Conservation (phyloP, 2,888 invertebrate genomes). For the Andrena minutula region DNA sequence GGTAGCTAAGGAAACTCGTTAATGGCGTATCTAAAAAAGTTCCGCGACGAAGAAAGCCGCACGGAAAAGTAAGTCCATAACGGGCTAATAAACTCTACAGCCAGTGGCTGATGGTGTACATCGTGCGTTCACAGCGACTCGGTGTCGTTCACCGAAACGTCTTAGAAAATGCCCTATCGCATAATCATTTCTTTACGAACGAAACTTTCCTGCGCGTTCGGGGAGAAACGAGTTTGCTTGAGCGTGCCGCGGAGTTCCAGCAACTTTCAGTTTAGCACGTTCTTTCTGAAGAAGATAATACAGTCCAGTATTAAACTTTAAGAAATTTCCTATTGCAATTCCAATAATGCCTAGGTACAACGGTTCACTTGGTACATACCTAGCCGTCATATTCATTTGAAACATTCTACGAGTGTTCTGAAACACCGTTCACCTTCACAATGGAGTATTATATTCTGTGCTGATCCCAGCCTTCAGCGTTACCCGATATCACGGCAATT, state of each 20-base stretch:
- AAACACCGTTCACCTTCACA: too few relatives aligned
- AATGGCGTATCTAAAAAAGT: constrained; percentile 56
- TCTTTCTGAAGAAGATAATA: neutral
- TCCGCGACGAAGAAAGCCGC: constrained; percentile 23
- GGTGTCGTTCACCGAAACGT: neutral
- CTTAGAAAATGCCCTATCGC: neutral
- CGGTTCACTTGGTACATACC: neutral
- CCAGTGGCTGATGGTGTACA: neutral
- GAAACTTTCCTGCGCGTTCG: neutral
- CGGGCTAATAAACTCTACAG: constrained; percentile 48
- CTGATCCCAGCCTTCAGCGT: too few relatives aligned
- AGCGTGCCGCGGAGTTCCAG: neutral
- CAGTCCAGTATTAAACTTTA: neutral
- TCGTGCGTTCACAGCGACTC: neutral
- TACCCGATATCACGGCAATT: too few relatives aligned
- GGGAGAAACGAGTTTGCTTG: neutral
- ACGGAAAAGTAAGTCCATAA: constrained; percentile 34
- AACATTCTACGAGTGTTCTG: too few relatives aligned
- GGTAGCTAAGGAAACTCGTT: constrained; percentile 55
- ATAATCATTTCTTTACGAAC: neutral
- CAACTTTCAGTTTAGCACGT: neutral
- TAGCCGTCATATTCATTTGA: too few relatives aligned
- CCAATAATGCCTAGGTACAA: constrained; percentile 24
- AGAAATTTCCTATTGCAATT: constrained; percentile 17
- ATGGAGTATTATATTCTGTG: too few relatives aligned